phyloP scores from a whole-genome alignment of 2,113 vertebrate genomes.

The Morone saxatilis region DNA sequence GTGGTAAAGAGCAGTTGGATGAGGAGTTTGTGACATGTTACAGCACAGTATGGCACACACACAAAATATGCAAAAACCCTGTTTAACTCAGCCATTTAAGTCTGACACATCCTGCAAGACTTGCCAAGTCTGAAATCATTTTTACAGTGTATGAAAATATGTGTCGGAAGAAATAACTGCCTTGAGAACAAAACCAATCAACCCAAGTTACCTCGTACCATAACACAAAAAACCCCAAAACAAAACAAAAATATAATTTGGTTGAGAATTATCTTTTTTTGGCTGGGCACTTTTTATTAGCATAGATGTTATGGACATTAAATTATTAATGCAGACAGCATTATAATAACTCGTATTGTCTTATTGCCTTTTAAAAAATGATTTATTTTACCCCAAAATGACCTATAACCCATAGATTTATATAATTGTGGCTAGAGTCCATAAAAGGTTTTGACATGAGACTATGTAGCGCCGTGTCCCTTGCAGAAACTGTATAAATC shows the following conservation, averaged over 20 bases:
- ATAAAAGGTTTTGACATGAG: background rate
- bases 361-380: background rate
- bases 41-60: background rate
- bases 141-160: background rate
- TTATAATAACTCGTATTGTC: background rate
- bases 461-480: background rate
- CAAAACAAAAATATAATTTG: background rate
- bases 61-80: constrained; percentile 19
- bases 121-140: background rate
- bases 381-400: background rate
- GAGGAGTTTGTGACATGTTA: constrained; percentile 19
- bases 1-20: constrained; percentile 26
- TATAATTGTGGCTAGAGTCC: background rate
- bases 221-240: background rate
- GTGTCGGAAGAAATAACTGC: background rate
- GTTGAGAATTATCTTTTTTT: background rate
- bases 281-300: background rate
- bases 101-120: constrained; percentile 13
- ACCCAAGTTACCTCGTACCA: background rate
- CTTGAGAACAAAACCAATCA: constrained; percentile 3
- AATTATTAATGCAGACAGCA: background rate
- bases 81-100: constrained; percentile 11
- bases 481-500: background rate
- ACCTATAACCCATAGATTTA: background rate
- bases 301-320: background rate